These are phyloP conservation scores for Peromyscus nudipes DNA, from an alignment of 2,797 vertebrate genomes.

Conservation along the genomic window DNA sequence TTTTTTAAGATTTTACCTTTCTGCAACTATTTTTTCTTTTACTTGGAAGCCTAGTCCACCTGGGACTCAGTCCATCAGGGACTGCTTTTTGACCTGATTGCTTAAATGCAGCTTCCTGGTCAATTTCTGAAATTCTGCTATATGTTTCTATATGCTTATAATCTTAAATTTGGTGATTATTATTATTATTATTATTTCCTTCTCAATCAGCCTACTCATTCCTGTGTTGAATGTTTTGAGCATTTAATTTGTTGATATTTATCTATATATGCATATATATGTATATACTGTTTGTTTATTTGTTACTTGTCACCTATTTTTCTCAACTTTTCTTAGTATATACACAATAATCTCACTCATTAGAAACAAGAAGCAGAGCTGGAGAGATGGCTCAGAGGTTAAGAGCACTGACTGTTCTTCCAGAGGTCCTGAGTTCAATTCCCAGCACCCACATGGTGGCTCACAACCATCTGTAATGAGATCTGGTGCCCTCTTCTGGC, in stretches of 20 bases:
- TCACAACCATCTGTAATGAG: too few relatives aligned
- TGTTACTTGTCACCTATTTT: neutral
- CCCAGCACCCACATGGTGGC: too few relatives aligned
- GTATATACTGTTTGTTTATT: neutral
- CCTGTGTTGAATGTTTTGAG: neutral
- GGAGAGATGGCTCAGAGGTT: too few relatives aligned
- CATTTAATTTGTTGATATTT: neutral
- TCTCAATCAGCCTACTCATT: neutral
- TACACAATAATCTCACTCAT: neutral
- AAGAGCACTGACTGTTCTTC: too few relatives aligned
- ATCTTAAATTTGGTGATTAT: neutral
- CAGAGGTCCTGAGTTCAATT: too few relatives aligned
- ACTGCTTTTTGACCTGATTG: neutral
- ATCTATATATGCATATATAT: too few relatives aligned
- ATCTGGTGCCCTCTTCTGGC: too few relatives aligned
- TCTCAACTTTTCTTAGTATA: neutral
- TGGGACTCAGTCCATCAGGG: neutral
- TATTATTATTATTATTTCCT: neutral
- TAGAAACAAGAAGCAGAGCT: neutral
- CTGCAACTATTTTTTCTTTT: neutral
- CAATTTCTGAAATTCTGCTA: neutral
- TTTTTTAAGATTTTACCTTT: neutral
- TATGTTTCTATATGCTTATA: neutral
- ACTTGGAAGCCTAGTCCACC: neutral
- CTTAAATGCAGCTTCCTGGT: neutral